phyloP scores from a whole-genome alignment of 1,140 invertebrate genomes.

The Acromyrmex charruanus region DNA sequence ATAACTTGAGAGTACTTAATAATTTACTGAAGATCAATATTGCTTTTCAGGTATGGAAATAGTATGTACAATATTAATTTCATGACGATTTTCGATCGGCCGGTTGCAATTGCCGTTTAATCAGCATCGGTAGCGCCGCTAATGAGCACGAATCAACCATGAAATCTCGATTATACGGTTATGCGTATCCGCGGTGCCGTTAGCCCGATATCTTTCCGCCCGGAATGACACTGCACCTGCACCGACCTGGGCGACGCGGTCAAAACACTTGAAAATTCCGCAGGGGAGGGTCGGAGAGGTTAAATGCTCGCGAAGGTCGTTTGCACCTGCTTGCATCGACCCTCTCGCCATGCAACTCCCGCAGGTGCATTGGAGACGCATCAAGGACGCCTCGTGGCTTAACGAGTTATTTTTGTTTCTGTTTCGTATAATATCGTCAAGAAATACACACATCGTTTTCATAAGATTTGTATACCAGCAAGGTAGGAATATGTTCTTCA shows the following conservation, averaged over 20 bases:
- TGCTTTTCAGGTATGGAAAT: background rate
- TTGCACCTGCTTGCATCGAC: conserved; percentile 55
- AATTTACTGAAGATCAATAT: background rate
- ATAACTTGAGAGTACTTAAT: background rate
- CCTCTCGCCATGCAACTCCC: background rate
- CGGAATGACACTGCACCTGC: conserved; percentile 44
- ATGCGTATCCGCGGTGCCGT: conserved; percentile 42
- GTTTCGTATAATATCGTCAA: background rate
- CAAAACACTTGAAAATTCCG: conserved; percentile 63
- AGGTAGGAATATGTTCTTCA: background rate
- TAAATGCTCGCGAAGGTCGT: conserved; percentile 77
- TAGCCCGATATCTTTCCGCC: conserved; percentile 45
- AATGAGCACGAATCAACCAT: conserved; percentile 58
- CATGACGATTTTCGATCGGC: conserved; percentile 51
- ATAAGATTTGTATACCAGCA: background rate
- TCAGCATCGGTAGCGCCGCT: conserved; percentile 35
- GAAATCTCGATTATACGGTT: conserved; percentile 63
- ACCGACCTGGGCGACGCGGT: background rate
- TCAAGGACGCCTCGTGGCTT: conserved; percentile 35
- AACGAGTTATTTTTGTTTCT: conserved; percentile 3
- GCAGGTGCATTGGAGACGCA: conserved; percentile 57
- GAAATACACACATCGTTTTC: background rate
- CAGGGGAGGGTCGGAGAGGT: conserved; percentile 47
- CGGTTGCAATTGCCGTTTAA: conserved; percentile 35
- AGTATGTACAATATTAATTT: background rate